Evolutionary conservation across 2,113 vertebrate species (phyloP).

Genomic region (Alethe castanea): DNA sequence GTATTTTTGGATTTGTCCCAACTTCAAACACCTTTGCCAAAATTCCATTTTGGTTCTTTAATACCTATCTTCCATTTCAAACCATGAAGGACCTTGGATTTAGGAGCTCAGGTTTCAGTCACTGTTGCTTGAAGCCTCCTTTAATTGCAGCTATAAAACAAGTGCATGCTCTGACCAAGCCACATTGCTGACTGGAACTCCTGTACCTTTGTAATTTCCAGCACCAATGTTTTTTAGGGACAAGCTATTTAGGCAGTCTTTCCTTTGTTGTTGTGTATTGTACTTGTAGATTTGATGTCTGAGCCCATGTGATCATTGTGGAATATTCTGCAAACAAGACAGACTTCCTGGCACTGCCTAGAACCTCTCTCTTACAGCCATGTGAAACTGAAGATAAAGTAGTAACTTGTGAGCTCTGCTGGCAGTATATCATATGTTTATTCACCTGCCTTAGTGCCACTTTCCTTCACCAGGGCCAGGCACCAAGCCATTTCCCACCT

Average conservation of each 20-base stretch:
- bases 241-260: background rate
- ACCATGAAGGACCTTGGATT: background rate
- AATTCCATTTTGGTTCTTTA: background rate
- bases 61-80: background rate
- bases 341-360: background rate
- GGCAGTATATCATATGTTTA: background rate
- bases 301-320: background rate
- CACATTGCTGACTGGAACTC: background rate
- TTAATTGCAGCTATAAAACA: background rate
- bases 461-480: background rate
- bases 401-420: background rate
- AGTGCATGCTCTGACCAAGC: background rate
- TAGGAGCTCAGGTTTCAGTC: background rate
- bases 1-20: conserved; percentile 15
- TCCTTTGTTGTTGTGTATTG: background rate
- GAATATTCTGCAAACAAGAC: background rate
- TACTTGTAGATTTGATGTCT: background rate
- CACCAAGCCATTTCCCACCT: background rate
- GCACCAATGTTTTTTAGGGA: background rate
- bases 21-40: background rate
- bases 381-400: background rate
- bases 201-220: background rate
- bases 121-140: background rate
- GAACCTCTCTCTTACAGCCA: background rate
- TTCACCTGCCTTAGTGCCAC: background rate